These are phyloP conservation scores for Cryptotermes secundus DNA, from an alignment of 1,140 invertebrate species.

Conservation along the genomic window DNA sequence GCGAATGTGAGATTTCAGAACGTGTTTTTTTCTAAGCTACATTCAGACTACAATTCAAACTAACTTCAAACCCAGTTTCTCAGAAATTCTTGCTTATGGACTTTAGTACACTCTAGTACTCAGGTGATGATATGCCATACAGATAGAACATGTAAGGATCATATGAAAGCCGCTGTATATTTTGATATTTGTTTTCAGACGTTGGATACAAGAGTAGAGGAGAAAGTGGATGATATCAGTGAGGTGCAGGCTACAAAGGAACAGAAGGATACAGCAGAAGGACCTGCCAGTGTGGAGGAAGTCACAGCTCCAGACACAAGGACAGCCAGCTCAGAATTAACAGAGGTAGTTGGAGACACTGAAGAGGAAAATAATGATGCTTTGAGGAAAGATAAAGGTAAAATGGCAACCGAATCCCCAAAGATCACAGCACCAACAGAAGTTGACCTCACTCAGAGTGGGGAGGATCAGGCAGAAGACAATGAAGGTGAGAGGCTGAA, in stretches of 20 bases:
- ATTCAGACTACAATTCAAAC: no score
- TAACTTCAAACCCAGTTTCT: no score
- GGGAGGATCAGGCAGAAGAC: background rate
- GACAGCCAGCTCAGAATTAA: constrained; percentile 41
- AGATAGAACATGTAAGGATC: no score
- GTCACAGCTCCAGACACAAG: constrained; percentile 34
- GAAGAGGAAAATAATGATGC: background rate
- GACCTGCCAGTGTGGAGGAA: constrained; percentile 33
- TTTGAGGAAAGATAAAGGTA: constrained; percentile 35
- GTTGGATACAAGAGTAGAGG: background rate
- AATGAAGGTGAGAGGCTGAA: background rate
- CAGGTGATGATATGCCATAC: no score
- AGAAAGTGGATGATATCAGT: background rate
- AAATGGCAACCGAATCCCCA: constrained; percentile 44
- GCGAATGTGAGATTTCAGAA: no score
- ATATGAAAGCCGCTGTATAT: background rate
- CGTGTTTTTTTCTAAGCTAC: no score
- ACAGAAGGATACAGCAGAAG: constrained; percentile 6
- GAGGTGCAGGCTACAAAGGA: background rate
- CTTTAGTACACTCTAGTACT: no score
- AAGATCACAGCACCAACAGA: constrained; percentile 39
- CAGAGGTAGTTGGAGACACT: constrained; percentile 48
- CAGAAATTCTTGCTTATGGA: no score
- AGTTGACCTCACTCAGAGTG: constrained; percentile 35
- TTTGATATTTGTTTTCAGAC: background rate